A percentile compares a stretch with the other conserved stretches of the same genome.
phyloP scores from a whole-genome alignment of 2,113 vertebrate genomes.

The Anolis sagrei region DNA sequence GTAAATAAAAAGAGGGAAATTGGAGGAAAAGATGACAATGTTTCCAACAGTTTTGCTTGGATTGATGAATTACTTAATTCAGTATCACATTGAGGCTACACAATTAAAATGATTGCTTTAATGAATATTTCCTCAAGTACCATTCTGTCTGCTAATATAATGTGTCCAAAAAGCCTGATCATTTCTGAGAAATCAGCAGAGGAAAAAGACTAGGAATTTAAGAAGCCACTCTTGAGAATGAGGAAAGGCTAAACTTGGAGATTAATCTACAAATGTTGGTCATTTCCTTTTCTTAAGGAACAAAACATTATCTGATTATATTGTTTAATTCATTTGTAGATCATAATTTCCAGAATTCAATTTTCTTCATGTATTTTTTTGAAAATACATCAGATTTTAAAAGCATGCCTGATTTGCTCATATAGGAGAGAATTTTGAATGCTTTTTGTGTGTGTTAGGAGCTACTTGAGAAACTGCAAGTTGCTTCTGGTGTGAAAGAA shows the following conservation, averaged over 20 bases:
- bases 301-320: no score
- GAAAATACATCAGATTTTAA: no score
- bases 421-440: no score
- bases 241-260: background rate
- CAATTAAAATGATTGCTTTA: conserved; percentile 19
- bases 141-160: background rate
- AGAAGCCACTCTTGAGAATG: background rate
- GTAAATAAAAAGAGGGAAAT: background rate
- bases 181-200: conserved; percentile 3
- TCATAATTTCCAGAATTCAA: no score
- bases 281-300: background rate
- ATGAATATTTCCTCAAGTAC: conserved; percentile 5
- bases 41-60: background rate
- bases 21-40: background rate
- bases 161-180: background rate
- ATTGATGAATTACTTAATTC: background rate
- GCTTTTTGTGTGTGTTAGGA: no score
- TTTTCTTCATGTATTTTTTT: no score
- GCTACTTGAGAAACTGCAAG: no score
- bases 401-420: no score
- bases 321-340: no score
- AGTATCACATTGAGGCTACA: background rate
- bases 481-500: no score
- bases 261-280: background rate
- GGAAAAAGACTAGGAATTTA: background rate